Percentiles rank a stretch among this genome's conserved stretches.
phyloP scores from a whole-genome alignment of 30 jellyfish, hydroid and myxozoan genomes.

The Hydra vulgaris region DNA sequence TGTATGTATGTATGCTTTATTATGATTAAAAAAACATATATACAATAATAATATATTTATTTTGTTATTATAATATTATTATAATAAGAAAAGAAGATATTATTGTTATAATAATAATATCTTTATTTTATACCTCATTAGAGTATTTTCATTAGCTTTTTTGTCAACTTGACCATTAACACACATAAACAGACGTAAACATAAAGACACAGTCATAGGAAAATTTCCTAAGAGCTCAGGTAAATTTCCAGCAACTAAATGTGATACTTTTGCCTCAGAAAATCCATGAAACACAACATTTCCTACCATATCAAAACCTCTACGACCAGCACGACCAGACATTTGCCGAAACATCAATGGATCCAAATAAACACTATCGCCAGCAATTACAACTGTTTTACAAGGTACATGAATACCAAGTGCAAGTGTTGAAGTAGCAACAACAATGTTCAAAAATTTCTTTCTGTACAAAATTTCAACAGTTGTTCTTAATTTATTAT shows the following conservation, averaged over 20 bases:
- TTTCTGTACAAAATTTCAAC: conserved; percentile 20
- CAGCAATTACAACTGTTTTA: conserved; percentile 14
- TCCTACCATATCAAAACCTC: conserved; percentile 31
- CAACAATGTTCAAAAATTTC: conserved; percentile 13
- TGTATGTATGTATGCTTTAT: too few species aligned
- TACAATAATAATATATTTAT: too few species aligned
- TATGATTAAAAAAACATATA: too few species aligned
- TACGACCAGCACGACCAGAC: conserved; percentile 41
- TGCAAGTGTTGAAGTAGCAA: conserved; percentile 26
- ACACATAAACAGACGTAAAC: not conserved
- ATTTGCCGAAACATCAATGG: conserved; percentile 20
- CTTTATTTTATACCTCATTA: not conserved
- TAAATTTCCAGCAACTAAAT: conserved; percentile 15
- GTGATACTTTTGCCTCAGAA: not conserved
- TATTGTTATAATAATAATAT: too few species aligned
- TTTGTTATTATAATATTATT: too few species aligned
- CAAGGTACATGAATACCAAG: conserved; percentile 31
- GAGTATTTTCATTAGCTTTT: conserved; percentile 4
- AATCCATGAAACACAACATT: conserved; percentile 8
- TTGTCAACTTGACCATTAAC: not conserved
- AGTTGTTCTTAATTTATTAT: not conserved
- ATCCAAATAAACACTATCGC: conserved; percentile 13
- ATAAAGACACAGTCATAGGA: not conserved
- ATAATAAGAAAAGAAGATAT: too few species aligned
- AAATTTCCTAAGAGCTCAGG: conserved; percentile 20